phyloP scores from a whole-genome alignment of 2,888 invertebrate genomes.

The Cantharis flavilabris region DNA sequence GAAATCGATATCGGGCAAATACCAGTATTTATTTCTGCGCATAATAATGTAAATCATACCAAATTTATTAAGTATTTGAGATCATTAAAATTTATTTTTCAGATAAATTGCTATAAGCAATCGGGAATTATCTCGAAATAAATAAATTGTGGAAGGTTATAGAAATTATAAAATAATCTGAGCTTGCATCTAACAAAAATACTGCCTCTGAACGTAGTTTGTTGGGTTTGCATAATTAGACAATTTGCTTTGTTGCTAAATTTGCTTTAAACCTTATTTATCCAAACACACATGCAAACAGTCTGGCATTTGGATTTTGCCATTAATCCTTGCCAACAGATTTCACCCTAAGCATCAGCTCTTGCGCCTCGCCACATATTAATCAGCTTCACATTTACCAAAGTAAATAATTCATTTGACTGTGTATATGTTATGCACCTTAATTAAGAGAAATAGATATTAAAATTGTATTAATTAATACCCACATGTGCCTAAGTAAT shows the following conservation, averaged over 20 bases:
- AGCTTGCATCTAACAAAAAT: slow-evolving; percentile 9
- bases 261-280: slow-evolving; percentile 22
- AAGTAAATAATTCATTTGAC: slow-evolving; percentile 25
- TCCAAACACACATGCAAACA: slow-evolving; percentile 26
- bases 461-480: slow-evolving; percentile 21
- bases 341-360: slow-evolving; percentile 26
- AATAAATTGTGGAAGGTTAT: neutral
- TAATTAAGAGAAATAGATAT: slow-evolving; percentile 28
- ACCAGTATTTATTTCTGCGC: neutral
- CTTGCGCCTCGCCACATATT: slow-evolving; percentile 25
- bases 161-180: slow-evolving; percentile 1
- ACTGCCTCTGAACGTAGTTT: slow-evolving; percentile 8
- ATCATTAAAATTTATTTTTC: neutral
- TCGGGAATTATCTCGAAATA: neutral
- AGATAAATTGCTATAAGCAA: neutral
- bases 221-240: slow-evolving; percentile 17
- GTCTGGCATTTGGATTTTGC: slow-evolving; percentile 19
- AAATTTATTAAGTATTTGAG: neutral
- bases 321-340: slow-evolving; percentile 27
- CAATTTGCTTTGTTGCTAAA: slow-evolving; percentile 14
- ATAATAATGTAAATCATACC: neutral
- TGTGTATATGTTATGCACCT: slow-evolving; percentile 19
- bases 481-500: slow-evolving; percentile 13
- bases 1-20: neutral
- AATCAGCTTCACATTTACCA: slow-evolving; percentile 26